Percentiles rank a stretch among this genome's conserved stretches.
phyloP scores from a whole-genome alignment of 2,113 vertebrate species.

The Eolophus roseicapilla region DNA sequence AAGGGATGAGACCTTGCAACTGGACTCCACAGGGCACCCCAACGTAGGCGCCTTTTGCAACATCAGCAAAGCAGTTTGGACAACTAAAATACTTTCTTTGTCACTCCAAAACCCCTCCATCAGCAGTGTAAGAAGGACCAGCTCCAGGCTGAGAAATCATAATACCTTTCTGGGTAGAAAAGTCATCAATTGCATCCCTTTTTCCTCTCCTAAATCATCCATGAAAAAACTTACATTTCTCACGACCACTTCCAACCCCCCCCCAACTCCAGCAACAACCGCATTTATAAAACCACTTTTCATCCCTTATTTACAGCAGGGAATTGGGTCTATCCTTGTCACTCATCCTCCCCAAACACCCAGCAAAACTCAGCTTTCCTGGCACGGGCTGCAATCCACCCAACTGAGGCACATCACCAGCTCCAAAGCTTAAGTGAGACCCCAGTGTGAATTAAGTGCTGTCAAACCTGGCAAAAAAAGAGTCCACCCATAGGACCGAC shows the following conservation, averaged over 20 bases:
- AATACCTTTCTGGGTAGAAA: neutral
- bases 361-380: neutral
- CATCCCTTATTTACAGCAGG: neutral
- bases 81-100: neutral
- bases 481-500: neutral
- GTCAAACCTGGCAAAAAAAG: conserved; percentile 1
- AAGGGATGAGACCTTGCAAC: neutral
- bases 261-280: accelerated
- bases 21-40: neutral
- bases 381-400: neutral
- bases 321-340: neutral
- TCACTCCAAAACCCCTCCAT: neutral
- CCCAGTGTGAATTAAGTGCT: conserved; percentile 16
- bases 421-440: neutral
- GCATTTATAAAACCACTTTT: neutral
- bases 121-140: accelerated
- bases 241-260: accelerated
- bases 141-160: neutral
- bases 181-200: neutral
- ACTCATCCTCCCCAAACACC: conserved; percentile 1
- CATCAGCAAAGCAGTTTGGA: neutral
- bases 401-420: neutral
- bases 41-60: neutral
- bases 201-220: neutral
- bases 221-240: neutral